Evolutionary conservation across 2,888 invertebrate species (phyloP).

Genomic region (Hypomecis punctinalis): DNA sequence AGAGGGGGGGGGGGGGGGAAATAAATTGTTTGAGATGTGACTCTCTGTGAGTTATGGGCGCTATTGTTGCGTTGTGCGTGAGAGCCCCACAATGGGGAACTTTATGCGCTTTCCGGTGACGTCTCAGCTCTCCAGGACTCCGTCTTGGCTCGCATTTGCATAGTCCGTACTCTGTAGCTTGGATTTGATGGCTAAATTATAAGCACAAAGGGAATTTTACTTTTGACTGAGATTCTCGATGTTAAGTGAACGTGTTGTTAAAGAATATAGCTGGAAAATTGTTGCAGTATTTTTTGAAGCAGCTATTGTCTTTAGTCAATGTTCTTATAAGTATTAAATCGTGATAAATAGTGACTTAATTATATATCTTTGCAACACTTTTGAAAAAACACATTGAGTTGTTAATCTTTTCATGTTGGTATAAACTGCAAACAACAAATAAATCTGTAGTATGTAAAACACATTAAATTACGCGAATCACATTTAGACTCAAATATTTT

Average conservation of each 20-base stretch:
- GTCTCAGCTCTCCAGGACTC: slow-evolving; percentile 2
- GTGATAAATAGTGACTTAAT: too few species aligned
- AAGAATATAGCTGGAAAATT: too few species aligned
- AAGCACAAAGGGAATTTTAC: neutral
- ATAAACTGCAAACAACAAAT: too few species aligned
- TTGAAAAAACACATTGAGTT: too few species aligned
- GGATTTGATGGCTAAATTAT: slow-evolving; percentile 1
- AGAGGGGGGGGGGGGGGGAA: slow-evolving; percentile 32
- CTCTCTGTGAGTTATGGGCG: slow-evolving; percentile 54
- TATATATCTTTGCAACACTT: too few species aligned
- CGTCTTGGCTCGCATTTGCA: slow-evolving; percentile 14
- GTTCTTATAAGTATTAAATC: too few species aligned
- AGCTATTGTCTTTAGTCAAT: too few species aligned
- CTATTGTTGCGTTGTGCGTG: slow-evolving; percentile 33
- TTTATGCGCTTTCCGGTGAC: slow-evolving; percentile 25
- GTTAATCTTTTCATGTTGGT: too few species aligned
- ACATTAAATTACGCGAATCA: too few species aligned
- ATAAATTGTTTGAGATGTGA: slow-evolving; percentile 66
- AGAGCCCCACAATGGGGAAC: slow-evolving; percentile 36
- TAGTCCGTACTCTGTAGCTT: neutral
- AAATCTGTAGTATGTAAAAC: too few species aligned
- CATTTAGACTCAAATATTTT: too few species aligned
- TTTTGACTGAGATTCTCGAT: neutral
- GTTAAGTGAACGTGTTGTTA: neutral
- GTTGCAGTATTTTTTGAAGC: too few species aligned